These are phyloP conservation scores for Paralvinella palmiformis DNA, from an alignment of 1,140 invertebrate species.

Conservation along the genomic window DNA sequence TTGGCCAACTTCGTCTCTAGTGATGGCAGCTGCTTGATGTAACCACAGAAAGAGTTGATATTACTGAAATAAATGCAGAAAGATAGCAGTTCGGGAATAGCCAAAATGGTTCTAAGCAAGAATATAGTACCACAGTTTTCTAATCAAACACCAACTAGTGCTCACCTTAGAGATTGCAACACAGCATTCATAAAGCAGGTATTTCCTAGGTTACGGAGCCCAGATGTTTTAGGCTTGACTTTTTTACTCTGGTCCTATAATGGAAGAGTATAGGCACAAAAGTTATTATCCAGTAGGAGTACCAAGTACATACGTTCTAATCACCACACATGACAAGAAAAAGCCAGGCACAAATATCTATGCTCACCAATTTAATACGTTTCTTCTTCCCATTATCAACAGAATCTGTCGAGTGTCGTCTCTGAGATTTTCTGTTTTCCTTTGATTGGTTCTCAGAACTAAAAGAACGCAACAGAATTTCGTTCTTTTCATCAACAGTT, in stretches of 20 bases:
- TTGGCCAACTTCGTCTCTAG: conserved; percentile 55
- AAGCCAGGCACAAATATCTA: background rate
- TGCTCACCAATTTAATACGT: background rate
- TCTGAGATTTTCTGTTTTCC: background rate
- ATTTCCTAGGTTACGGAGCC: conserved; percentile 76
- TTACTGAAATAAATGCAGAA: conserved; percentile 63
- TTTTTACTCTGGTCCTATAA: conserved; percentile 29
- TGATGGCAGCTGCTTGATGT: conserved; percentile 72
- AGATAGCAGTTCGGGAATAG: background rate
- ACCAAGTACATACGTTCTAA: background rate
- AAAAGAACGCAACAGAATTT: background rate
- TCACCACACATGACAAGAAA: background rate
- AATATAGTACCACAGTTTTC: too few species aligned
- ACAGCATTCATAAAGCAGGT: conserved; percentile 88
- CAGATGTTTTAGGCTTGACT: conserved; percentile 51
- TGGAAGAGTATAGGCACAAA: conserved; percentile 9
- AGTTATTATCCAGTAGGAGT: background rate
- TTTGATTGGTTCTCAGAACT: conserved; percentile 2
- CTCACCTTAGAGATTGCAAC: conserved; percentile 69
- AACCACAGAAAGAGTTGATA: conserved; percentile 76
- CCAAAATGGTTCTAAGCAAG: background rate
- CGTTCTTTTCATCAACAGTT: too few species aligned
- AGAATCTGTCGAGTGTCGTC: background rate
- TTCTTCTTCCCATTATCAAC: background rate
- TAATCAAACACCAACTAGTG: too few species aligned